Conservation (phyloP, 2,888 invertebrate genomes). For the Resseliella maxima region DNA sequence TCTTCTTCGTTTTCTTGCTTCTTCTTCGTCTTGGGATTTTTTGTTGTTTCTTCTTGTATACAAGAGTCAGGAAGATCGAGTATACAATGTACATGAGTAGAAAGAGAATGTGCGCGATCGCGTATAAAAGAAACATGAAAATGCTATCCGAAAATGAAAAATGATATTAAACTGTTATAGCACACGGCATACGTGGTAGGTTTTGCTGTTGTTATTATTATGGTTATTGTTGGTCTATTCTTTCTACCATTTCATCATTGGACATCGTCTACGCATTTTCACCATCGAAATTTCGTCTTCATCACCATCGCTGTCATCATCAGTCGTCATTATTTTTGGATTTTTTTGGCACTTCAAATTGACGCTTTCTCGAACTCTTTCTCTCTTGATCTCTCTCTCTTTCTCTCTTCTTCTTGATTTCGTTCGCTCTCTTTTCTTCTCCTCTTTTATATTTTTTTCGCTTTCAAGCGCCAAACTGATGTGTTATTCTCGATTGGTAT, state of each 20-base stretch:
- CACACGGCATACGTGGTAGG: constrained; percentile 9
- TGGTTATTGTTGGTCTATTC: constrained; percentile 48
- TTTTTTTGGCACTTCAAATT: background rate
- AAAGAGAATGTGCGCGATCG: background rate
- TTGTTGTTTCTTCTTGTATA: background rate
- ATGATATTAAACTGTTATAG: background rate
- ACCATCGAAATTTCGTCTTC: background rate
- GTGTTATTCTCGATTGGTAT: background rate
- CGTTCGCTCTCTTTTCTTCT: too few relatives aligned
- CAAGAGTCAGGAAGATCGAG: background rate
- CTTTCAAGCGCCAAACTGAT: background rate
- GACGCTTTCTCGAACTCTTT: background rate
- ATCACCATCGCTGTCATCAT: background rate
- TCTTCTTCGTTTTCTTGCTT: too few relatives aligned
- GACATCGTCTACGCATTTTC: constrained; percentile 32
- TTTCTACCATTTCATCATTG: constrained; percentile 29
- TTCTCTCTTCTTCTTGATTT: too few relatives aligned
- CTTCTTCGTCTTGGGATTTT: too few relatives aligned
- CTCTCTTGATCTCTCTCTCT: background rate
- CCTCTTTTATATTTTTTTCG: background rate
- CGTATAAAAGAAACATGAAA: constrained; percentile 7
- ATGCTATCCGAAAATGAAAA: constrained; percentile 46
- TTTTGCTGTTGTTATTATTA: constrained; percentile 21
- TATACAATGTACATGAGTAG: background rate
- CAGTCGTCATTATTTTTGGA: background rate